Percentiles rank a stretch among this genome's conserved stretches.
phyloP scores from a whole-genome alignment of 35 echinoderm and acorn worm genomes.

The Lytechinus pictus region DNA sequence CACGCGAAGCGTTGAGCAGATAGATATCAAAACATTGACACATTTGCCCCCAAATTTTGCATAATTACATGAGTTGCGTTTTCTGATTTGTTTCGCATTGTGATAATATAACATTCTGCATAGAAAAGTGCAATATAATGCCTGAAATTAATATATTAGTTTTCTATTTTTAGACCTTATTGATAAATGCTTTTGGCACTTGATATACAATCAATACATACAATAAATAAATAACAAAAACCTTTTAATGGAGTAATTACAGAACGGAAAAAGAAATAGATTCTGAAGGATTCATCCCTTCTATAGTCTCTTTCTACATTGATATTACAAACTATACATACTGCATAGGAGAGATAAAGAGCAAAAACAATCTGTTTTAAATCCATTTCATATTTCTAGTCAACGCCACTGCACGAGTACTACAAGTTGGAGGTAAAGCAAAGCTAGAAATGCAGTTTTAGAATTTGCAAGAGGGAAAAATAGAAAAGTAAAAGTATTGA shows the following conservation, averaged over 20 bases:
- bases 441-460: not conserved
- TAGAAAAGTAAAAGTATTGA: not conserved
- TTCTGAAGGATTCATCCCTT: not conserved
- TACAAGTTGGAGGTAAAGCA: slow-evolving; percentile 10
- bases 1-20: slow-evolving; percentile 12
- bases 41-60: not conserved
- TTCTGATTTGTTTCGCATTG: not conserved
- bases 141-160: not conserved
- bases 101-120: not conserved
- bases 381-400: not conserved
- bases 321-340: not conserved
- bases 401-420: slow-evolving; percentile 36
- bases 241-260: slow-evolving; percentile 15
- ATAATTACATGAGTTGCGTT: not conserved
- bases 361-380: slow-evolving; percentile 19
- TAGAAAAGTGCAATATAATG: not conserved
- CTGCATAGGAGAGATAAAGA: not conserved
- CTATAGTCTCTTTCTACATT: not conserved
- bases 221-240: slow-evolving; percentile 33
- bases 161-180: not conserved
- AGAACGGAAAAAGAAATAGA: not conserved
- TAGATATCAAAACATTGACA: not conserved
- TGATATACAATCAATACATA: slow-evolving; percentile 44
- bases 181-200: slow-evolving; percentile 36
- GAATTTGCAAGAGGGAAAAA: not conserved